A percentile compares a stretch with the other conserved stretches of the same genome.
Evolutionary conservation across 2,888 invertebrate genomes (phyloP).

Genomic region (Latrodectus elegans): DNA sequence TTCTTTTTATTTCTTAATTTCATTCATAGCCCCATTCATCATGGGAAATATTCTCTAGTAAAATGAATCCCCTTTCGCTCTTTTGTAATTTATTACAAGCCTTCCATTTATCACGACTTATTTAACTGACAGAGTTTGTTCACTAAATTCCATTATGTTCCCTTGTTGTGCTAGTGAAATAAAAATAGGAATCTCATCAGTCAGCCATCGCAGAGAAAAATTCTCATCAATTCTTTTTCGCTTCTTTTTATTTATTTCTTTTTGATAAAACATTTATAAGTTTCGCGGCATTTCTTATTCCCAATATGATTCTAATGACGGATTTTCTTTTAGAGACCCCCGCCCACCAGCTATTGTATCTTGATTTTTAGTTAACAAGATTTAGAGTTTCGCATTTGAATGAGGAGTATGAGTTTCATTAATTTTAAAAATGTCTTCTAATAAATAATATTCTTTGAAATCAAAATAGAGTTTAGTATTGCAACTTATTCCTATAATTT

Average conservation of each 20-base stretch:
- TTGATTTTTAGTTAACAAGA: no score
- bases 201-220: neutral
- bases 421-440: no score
- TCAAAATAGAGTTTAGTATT: no score
- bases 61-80: constrained; percentile 20
- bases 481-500: no score
- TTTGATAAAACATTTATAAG: neutral
- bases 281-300: neutral
- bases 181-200: neutral
- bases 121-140: constrained; percentile 40
- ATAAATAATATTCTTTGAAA: no score
- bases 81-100: constrained; percentile 25
- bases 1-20: neutral
- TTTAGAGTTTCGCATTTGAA: no score
- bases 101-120: constrained; percentile 28
- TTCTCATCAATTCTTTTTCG: neutral
- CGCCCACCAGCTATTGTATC: no score
- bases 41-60: neutral
- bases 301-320: no score
- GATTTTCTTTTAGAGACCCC: no score
- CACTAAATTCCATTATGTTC: constrained; percentile 21
- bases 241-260: neutral
- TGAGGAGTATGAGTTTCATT: no score
- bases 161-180: neutral
- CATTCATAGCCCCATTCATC: constrained; percentile 6